Evolutionary conservation across 2,113 vertebrate genomes (phyloP).

Genomic region (Chauna torquata): DNA sequence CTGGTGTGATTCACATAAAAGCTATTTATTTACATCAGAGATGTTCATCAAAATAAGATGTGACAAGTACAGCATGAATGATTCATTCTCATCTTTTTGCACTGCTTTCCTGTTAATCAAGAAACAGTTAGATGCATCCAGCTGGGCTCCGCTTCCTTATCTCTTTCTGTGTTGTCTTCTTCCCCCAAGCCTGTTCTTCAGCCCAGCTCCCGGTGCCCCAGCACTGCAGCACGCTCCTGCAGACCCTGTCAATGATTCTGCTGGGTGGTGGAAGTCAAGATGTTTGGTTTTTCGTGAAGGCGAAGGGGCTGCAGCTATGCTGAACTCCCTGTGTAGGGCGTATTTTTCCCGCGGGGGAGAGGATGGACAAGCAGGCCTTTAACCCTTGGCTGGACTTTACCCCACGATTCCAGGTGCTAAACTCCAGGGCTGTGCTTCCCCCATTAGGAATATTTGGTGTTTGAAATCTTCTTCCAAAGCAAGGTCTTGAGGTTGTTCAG

Average conservation of each 20-base stretch:
- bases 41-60: conserved; percentile 6
- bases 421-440: neutral
- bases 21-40: conserved; percentile 76
- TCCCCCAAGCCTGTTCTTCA: neutral
- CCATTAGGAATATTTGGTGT: conserved; percentile 89
- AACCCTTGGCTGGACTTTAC: neutral
- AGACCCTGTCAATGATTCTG: neutral
- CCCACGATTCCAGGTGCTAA: neutral
- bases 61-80: conserved; percentile 20
- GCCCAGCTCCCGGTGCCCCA: neutral
- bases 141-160: neutral
- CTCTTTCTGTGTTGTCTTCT: neutral
- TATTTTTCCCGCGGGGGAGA: neutral
- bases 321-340: neutral
- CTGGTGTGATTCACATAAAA: conserved; percentile 43
- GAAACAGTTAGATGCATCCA: neutral
- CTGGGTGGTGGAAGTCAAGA: neutral
- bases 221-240: neutral
- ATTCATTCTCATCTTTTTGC: neutral
- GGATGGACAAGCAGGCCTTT: neutral
- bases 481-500: conserved; percentile 96
- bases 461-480: conserved; percentile 95
- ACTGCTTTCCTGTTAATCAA: neutral
- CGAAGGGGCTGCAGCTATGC: conserved; percentile 4
- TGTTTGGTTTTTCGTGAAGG: conserved; percentile 6